Base-by-base conservation (phyloP, 2,888 invertebrate species). In the Pandemis cinnamomeana region DNA sequence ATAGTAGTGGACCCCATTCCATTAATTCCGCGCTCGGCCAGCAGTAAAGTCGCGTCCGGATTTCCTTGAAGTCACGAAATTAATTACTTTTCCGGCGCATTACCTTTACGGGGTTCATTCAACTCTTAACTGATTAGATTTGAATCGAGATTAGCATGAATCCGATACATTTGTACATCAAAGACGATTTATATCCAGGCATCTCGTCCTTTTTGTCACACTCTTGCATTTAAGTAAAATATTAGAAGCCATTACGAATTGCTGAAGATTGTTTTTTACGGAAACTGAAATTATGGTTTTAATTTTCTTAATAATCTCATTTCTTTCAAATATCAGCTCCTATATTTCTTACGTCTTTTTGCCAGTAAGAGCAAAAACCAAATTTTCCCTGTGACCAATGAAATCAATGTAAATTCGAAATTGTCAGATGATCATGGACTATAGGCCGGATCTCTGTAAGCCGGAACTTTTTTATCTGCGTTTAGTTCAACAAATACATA, bases 31-130 rank as follows among this genome's bases (percentile, higher is more conserved):
- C 41, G 11, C 11, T 20, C 41, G 6, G 61, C 13, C 20, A 41
- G 3, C 10, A 11, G 61, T 36, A 7, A 41, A 41, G 61, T 60
- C 60, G 15, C 27, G n/a, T n/a, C 27, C 58, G 61, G 61, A n/a
- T 41, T 61, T 61, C 61, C 61, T 61, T n/a, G 58, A 58, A 61
- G 61, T 13, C 61, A 41, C 61, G 4, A 41, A 61, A 41, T 61
- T 61, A 61, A 61, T 61, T 61, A 41, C 36, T 20, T 7, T 41
- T 4, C 41, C 61, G 41, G 13, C 36, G 58, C 41, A 41, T 61
- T 61, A 61, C 61, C 13, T 10, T 61, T 61, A 13, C 7, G 5
- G 41, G 13, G 61, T 36, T n/a, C 61, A 61, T 61, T 61, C 41
- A 61, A 36, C 61, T 41, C 61, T n/a, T 61, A 7, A 10, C 7